A percentile compares a stretch with the other conserved stretches of the same genome.
phyloP scores from a whole-genome alignment of 2,888 invertebrate genomes.

The Phoenoteleia sp. region DNA sequence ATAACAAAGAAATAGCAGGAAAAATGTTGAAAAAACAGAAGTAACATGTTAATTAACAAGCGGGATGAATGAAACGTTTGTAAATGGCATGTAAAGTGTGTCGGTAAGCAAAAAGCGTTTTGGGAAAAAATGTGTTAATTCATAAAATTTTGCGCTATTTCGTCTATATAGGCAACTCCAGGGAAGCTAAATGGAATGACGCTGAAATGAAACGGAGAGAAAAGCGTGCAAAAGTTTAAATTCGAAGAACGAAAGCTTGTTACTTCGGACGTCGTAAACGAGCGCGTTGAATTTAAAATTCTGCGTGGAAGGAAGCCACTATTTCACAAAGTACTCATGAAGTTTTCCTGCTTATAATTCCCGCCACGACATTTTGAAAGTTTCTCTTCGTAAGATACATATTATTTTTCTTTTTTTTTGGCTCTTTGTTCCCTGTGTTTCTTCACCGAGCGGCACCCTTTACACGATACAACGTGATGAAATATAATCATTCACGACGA shows the following conservation, averaged over 20 bases:
- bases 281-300: slow-evolving; percentile 73
- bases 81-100: slow-evolving; percentile 50
- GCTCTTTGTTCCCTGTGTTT: slow-evolving; percentile 5
- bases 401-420: slow-evolving; percentile 62
- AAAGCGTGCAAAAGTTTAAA: slow-evolving; percentile 71
- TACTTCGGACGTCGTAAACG: slow-evolving; percentile 73
- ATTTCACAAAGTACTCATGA: slow-evolving; percentile 73
- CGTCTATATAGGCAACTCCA: slow-evolving; percentile 38
- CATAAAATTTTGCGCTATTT: slow-evolving; percentile 66
- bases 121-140: slow-evolving; percentile 67
- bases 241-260: slow-evolving; percentile 73
- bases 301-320: slow-evolving; percentile 73
- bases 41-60: slow-evolving; percentile 48
- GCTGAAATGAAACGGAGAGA: slow-evolving; percentile 65
- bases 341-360: slow-evolving; percentile 73
- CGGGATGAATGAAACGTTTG: slow-evolving; percentile 48
- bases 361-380: slow-evolving; percentile 70
- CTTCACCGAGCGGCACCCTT: not conserved
- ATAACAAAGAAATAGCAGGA: no score
- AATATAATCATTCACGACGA: slow-evolving; percentile 36
- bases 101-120: slow-evolving; percentile 25
- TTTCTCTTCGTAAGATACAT: slow-evolving; percentile 71
- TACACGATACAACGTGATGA: slow-evolving; percentile 34
- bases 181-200: slow-evolving; percentile 69
- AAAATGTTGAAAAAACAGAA: slow-evolving; percentile 6